These are phyloP conservation scores for Drosophila emarginata DNA, from an alignment of 2,888 invertebrate genomes.

Conservation along the genomic window DNA sequence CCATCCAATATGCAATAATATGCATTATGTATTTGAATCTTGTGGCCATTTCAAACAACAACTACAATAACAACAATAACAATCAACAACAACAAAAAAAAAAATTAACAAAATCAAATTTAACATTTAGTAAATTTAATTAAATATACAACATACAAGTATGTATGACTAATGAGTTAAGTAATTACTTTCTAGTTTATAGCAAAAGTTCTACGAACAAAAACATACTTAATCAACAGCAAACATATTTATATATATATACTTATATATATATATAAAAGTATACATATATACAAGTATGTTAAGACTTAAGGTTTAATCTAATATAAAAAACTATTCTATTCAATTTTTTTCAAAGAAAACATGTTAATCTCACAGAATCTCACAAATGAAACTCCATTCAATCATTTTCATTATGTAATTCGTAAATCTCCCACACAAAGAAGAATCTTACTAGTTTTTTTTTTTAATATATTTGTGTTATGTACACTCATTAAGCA, in stretches of 20 bases:
- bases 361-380: conserved; percentile 48
- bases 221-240: conserved; percentile 63
- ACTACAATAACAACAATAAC: conserved; percentile 25
- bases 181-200: conserved; percentile 33
- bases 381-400: conserved; percentile 55
- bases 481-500: not conserved
- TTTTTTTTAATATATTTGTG: conserved; percentile 32
- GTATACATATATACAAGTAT: conserved; percentile 29
- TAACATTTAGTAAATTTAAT: conserved; percentile 60
- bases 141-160: conserved; percentile 6
- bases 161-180: conserved; percentile 22
- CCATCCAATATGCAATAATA: conserved; percentile 29
- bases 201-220: conserved; percentile 70
- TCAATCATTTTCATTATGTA: conserved; percentile 9
- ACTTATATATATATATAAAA: conserved; percentile 12
- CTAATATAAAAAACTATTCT: not conserved
- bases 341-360: not conserved
- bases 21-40: conserved; percentile 4
- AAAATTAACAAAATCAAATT: conserved; percentile 58
- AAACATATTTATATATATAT: conserved; percentile 4
- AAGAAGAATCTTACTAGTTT: conserved; percentile 27
- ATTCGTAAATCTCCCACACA: conserved; percentile 1
- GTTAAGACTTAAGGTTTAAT: conserved; percentile 24
- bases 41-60: conserved; percentile 6
- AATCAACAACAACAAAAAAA: conserved; percentile 41